Evolutionary conservation across 2,113 vertebrate species (phyloP).

Genomic region (Chaenogobius annularis): DNA sequence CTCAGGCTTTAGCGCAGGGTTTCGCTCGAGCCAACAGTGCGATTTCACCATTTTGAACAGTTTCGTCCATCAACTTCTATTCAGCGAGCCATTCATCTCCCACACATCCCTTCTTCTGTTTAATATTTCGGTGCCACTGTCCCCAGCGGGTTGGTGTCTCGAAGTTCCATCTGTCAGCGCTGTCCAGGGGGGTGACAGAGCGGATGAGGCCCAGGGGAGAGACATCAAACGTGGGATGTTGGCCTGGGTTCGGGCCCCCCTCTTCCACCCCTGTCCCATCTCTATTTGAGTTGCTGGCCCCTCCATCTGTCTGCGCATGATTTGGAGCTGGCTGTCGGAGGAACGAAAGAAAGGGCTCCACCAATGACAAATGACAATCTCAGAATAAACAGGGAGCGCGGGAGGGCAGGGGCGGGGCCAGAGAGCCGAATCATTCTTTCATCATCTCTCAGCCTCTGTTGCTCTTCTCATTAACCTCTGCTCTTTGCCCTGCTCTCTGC

Average conservation of each 20-base stretch:
- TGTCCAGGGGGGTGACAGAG: conserved; percentile 58
- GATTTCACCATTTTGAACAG: conserved; percentile 32
- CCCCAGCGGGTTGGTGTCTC: conserved; percentile 59
- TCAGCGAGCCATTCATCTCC: conserved; percentile 60
- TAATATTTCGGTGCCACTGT: conserved; percentile 64
- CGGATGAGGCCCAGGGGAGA: conserved; percentile 66
- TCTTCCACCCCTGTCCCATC: conserved; percentile 33
- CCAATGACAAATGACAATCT: conserved; percentile 70
- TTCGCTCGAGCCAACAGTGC: conserved; percentile 5
- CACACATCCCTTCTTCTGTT: conserved; percentile 63
- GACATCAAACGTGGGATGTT: conserved; percentile 74
- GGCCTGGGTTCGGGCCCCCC: conserved; percentile 47
- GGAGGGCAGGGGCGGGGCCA: conserved; percentile 33
- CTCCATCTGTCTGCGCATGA: conserved; percentile 70
- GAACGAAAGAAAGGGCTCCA: conserved; percentile 59
- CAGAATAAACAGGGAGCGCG: conserved; percentile 66
- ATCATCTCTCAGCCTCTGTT: conserved; percentile 57
- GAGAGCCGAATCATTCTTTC: conserved; percentile 68
- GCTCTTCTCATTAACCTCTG: conserved; percentile 62
- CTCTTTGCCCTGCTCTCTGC: conserved; percentile 37
- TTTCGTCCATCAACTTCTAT: conserved; percentile 50
- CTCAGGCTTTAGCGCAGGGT: background rate
- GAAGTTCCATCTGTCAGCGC: conserved; percentile 72
- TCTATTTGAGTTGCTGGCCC: conserved; percentile 67
- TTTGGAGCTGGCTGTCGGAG: conserved; percentile 61